Evolutionary conservation across 2,797 vertebrate species (phyloP).

Genomic region (Aplochiton taeniatus): DNA sequence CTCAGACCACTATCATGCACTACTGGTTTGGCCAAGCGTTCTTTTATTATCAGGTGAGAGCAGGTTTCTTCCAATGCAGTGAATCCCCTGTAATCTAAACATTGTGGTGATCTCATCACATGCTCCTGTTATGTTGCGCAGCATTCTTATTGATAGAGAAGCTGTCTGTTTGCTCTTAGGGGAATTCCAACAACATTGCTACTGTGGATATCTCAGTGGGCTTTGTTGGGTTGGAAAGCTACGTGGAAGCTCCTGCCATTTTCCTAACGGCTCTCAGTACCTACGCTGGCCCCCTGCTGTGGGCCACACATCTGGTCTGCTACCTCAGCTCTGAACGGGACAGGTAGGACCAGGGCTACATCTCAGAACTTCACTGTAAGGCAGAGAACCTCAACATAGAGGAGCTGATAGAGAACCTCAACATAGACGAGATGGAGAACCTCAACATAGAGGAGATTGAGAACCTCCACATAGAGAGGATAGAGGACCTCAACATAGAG

Average conservation of each 20-base stretch:
- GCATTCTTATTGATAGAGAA: not conserved
- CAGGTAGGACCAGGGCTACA: constrained; percentile 73
- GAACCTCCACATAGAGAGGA: too few species aligned
- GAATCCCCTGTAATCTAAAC: too few species aligned
- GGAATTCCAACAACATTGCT: constrained; percentile 94
- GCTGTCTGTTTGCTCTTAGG: constrained; percentile 67
- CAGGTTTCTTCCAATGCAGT: too few species aligned
- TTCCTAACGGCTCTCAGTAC: constrained; percentile 87
- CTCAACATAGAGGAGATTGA: too few species aligned
- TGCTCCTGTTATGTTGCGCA: too few species aligned
- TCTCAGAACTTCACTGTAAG: too few species aligned
- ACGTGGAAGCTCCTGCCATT: constrained; percentile 85
- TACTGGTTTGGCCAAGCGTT: constrained; percentile 98
- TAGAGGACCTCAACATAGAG: too few species aligned
- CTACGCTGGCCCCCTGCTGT: constrained; percentile 89
- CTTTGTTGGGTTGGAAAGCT: constrained; percentile 89
- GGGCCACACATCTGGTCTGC: constrained; percentile 89
- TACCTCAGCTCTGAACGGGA: constrained; percentile 84
- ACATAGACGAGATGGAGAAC: too few species aligned
- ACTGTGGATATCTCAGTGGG: constrained; percentile 92
- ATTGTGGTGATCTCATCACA: too few species aligned
- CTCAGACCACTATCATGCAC: constrained; percentile 91
- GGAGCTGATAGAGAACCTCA: too few species aligned
- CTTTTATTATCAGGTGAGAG: constrained; percentile 87
- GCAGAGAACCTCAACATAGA: too few species aligned